A percentile compares a stretch with the other conserved stretches of the same genome.
Conservation (phyloP, 1,140 invertebrate genomes). For the Sinonovacula constricta region DNA sequence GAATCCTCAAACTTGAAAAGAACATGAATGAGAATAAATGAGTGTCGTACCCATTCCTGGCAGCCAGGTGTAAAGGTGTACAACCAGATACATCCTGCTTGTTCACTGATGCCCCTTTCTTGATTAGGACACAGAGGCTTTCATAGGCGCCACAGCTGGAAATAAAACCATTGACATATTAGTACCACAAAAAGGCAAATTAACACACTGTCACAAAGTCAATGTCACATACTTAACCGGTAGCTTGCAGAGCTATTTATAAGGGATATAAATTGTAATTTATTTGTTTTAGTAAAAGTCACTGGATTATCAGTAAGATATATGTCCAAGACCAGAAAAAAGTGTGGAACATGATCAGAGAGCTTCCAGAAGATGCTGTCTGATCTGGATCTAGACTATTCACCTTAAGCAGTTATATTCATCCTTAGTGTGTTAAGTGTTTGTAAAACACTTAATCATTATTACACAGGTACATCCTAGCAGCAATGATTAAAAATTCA, state of each 20-base stretch:
- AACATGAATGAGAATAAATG: too few species aligned
- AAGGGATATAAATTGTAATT: background rate
- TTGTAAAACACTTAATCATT: too few species aligned
- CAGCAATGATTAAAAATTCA: too few species aligned
- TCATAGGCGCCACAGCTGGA: constrained; percentile 72
- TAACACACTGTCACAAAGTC: constrained; percentile 13
- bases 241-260: background rate
- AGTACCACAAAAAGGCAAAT: background rate
- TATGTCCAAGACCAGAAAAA: background rate
- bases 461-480: too few species aligned
- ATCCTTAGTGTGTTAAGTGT: too few species aligned
- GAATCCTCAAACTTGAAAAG: too few species aligned
- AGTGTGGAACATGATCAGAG: background rate
- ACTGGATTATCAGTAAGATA: background rate
- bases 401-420: too few species aligned
- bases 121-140: constrained; percentile 67
- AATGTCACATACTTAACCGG: background rate
- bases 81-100: constrained; percentile 70
- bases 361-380: too few species aligned
- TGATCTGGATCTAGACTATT: too few species aligned
- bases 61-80: constrained; percentile 72
- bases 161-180: constrained; percentile 36
- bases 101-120: constrained; percentile 71
- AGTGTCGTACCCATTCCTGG: constrained; percentile 75
- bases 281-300: background rate